Evolutionary conservation across 2,888 invertebrate genomes (phyloP), one percentile per base, ranked within the genome.

Genomic region (Synergus laeviventris): DNA sequence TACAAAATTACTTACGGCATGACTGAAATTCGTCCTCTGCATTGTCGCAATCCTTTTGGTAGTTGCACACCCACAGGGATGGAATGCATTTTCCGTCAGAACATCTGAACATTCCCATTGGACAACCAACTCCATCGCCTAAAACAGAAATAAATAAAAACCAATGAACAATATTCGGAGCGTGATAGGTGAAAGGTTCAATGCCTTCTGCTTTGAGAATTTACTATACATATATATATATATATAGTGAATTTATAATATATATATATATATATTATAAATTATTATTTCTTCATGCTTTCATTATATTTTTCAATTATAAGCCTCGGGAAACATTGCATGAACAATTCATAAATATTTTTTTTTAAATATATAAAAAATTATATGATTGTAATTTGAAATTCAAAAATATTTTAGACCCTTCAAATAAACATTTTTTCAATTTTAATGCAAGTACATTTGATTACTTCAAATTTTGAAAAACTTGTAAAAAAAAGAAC

Each of bases 21-120:
- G 95, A 93, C 90, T 97, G 97, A 91, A 96, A 95, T 91, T 98
- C 97, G 90, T 98, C 97, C 91, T 97, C 97, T 73, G 96, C 97
- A 89, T 95, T 96, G 83, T 97, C 97, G 92, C 98, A 98, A 93
- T 98, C 98, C 90, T 95, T 95, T 90, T 97, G 97, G 92, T 97
- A 97, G 93, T 98, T 97, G 93, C 98, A 98, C 85, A 97, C 96
- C 95, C 95, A 95, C 84, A 95, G 92, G 84, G 94, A 93, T 60
- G 96, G 95, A 89, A 97, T 97, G 92, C 97, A 97, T 91, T 95
- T 96, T 89, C 97, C 96, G 91, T 96, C 96, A 77, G 95, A 94
- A 91, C 97, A 97, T 86, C 94, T 93, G 92, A 96, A 97, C 94
- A 95, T 95, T 90, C 95, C 95, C 85, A 93, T 93, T 79, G 95